Conservation (phyloP, 2,113 vertebrate species). For the Cyphomyrus discorhynchus region DNA sequence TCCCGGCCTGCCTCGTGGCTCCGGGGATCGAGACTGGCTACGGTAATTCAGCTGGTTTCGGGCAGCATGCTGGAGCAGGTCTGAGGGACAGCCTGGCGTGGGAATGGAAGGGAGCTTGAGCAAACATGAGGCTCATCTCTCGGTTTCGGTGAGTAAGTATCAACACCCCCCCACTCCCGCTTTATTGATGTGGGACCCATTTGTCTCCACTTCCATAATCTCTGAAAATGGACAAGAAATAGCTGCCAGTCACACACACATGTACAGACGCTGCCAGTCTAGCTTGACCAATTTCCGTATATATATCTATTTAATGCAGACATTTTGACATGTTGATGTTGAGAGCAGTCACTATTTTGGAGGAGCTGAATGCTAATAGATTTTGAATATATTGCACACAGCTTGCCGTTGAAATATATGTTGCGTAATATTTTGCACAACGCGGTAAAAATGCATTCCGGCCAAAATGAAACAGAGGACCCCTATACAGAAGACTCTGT, state of each 20-base stretch:
- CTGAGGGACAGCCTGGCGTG: background rate
- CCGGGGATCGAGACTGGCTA: background rate
- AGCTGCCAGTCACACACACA: background rate
- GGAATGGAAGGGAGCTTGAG: background rate
- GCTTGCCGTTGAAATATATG: background rate
- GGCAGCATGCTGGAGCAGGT: background rate
- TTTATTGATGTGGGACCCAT: background rate
- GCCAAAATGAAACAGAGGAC: background rate
- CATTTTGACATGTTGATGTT: background rate
- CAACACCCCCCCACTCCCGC: background rate
- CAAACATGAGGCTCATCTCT: background rate
- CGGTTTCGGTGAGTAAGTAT: background rate
- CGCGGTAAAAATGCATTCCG: background rate
- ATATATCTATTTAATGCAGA: background rate
- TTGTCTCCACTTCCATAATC: background rate
- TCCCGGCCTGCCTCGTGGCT: background rate
- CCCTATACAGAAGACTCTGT: background rate
- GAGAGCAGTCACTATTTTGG: background rate
- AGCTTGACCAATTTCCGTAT: background rate
- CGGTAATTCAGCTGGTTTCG: conserved; percentile 6
- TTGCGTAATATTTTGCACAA: background rate
- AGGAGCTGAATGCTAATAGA: background rate
- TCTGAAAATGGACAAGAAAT: background rate
- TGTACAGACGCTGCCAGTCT: background rate
- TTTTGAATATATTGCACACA: background rate